Conservation (phyloP, 2,113 vertebrate genomes). For the Hepsetus odoe region DNA sequence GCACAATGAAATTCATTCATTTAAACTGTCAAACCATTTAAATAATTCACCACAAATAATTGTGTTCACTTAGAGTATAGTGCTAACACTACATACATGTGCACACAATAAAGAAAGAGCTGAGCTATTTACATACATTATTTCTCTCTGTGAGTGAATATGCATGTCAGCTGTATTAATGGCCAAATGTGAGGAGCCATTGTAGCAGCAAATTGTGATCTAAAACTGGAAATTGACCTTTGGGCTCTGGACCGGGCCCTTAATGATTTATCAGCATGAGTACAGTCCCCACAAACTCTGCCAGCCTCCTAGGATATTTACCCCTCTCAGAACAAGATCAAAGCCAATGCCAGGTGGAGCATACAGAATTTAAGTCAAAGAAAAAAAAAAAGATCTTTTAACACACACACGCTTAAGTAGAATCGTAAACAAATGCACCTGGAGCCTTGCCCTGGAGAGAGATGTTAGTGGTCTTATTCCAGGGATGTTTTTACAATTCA, state of each 20-base stretch:
- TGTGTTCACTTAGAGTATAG: too few relatives aligned
- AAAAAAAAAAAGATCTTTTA: background rate
- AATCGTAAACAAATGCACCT: background rate
- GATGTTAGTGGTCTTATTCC: background rate
- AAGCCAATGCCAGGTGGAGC: slow-evolving; percentile 31
- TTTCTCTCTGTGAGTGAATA: too few relatives aligned
- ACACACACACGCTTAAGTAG: background rate
- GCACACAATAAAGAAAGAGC: too few relatives aligned
- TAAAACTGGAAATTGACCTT: slow-evolving; percentile 34
- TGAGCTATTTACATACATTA: too few relatives aligned
- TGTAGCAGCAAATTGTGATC: background rate
- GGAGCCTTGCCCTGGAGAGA: background rate
- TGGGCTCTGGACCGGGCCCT: slow-evolving; percentile 29
- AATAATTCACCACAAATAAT: too few relatives aligned
- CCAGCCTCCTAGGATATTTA: slow-evolving; percentile 15
- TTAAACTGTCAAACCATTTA: too few relatives aligned
- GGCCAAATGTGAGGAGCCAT: background rate
- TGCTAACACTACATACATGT: too few relatives aligned
- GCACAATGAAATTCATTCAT: too few relatives aligned
- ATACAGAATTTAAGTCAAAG: background rate
- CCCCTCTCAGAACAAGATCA: slow-evolving; percentile 38
- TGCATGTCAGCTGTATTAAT: too few relatives aligned
- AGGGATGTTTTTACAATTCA: too few relatives aligned
- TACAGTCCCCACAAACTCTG: background rate
- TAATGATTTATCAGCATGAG: slow-evolving; percentile 3